phyloP scores from a whole-genome alignment of 2,888 invertebrate genomes.

The Mantis religiosa region DNA sequence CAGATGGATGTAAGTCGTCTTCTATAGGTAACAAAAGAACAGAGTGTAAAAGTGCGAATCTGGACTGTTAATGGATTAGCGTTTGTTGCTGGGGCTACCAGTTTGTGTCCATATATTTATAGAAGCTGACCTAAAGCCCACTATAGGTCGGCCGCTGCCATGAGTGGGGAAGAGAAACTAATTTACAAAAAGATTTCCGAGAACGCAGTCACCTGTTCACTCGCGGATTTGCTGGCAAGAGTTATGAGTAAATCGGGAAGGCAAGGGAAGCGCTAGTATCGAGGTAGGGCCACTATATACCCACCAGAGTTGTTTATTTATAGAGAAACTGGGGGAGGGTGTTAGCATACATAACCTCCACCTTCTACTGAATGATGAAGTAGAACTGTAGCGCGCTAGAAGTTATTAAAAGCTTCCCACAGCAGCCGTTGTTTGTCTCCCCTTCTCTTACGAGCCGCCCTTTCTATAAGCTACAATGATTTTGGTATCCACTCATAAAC shows the following conservation, averaged over 20 bases:
- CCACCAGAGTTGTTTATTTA: slow-evolving; percentile 6
- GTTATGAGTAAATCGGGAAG: not conserved
- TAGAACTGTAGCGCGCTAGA: slow-evolving; percentile 15
- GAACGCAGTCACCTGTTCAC: not conserved
- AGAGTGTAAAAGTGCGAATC: no score
- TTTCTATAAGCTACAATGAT: not conserved
- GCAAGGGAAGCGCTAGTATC: not conserved
- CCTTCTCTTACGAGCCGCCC: not conserved
- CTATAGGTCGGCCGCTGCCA: not conserved
- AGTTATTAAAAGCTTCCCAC: slow-evolving; percentile 21
- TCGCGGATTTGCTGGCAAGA: not conserved
- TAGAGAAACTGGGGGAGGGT: not conserved
- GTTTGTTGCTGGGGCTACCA: no score
- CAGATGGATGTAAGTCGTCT: no score
- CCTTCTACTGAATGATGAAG: slow-evolving; percentile 17
- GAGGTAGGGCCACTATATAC: not conserved
- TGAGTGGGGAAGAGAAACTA: not conserved
- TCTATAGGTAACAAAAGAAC: no score
- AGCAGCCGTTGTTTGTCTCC: not conserved
- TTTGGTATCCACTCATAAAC: slow-evolving; percentile 2
- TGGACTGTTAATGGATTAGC: no score
- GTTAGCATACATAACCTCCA: slow-evolving; percentile 5
- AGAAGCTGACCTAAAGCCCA: not conserved
- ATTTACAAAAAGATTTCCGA: not conserved
- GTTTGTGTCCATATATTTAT: not conserved